Conservation (phyloP, 2,888 invertebrate species). For the Apodemia hepburni region DNA sequence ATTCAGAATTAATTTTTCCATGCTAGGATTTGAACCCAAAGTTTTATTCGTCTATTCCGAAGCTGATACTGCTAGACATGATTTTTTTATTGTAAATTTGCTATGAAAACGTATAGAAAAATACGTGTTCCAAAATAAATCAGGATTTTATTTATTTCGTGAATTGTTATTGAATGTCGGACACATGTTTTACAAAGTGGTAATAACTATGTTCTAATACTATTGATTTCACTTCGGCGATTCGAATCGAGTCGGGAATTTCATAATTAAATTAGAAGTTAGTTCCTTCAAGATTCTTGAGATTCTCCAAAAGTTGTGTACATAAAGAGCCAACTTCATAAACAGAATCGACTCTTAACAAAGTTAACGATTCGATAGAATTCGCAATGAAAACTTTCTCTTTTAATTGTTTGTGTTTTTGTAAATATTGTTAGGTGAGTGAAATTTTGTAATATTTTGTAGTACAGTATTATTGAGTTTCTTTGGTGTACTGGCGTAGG, state of each 20-base stretch:
- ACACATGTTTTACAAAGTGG: background rate
- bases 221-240: slow-evolving; percentile 15
- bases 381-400: slow-evolving; percentile 20
- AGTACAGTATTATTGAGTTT: background rate
- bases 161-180: background rate
- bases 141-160: background rate
- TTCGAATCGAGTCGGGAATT: slow-evolving; percentile 14
- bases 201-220: slow-evolving; percentile 1
- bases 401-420: slow-evolving; percentile 4
- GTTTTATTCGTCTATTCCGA: too few species aligned
- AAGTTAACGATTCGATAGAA: slow-evolving; percentile 24
- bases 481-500: too few species aligned
- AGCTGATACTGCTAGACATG: too few species aligned
- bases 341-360: slow-evolving; percentile 18
- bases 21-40: too few species aligned
- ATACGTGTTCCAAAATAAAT: too few species aligned
- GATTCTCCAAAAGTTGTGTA: slow-evolving; percentile 15
- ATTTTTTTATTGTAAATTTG: too few species aligned
- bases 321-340: slow-evolving; percentile 15
- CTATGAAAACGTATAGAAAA: background rate
- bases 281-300: slow-evolving; percentile 15
- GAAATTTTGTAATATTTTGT: too few species aligned
- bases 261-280: slow-evolving; percentile 18
- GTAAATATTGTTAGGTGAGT: slow-evolving; percentile 1
- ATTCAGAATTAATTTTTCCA: too few species aligned